Conservation (phyloP, 2,797 vertebrate species). For the Crocidura indochinensis region DNA sequence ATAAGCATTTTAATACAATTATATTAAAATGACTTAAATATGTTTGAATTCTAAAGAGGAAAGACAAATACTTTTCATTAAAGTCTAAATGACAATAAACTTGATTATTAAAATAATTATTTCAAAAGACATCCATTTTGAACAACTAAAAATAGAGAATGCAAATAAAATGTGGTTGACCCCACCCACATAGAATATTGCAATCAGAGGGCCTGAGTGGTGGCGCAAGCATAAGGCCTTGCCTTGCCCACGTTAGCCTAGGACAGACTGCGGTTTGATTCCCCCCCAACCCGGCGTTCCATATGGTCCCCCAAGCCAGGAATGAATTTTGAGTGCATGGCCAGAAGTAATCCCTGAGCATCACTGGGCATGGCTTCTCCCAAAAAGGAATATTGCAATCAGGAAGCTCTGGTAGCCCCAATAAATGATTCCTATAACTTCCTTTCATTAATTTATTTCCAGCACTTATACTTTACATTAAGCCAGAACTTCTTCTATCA, state of each 20-base stretch:
- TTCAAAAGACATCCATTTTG: not conserved
- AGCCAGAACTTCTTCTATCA: no score
- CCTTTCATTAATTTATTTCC: not conserved
- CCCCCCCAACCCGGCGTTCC: no score
- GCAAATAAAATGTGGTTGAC: not conserved
- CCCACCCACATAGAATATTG: not conserved
- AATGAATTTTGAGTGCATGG: no score
- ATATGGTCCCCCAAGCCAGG: no score
- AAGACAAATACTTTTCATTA: not conserved
- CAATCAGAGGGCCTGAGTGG: no score
- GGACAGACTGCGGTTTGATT: no score
- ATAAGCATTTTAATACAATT: slow-evolving; percentile 48
- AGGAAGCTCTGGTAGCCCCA: not conserved
- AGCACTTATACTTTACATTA: not conserved
- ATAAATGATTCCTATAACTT: not conserved
- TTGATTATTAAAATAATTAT: slow-evolving; percentile 11
- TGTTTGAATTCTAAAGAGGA: not conserved
- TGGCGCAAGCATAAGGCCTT: no score
- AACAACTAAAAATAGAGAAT: slow-evolving; percentile 11
- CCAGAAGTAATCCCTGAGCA: no score
- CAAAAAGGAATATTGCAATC: no score
- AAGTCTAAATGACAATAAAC: not conserved
- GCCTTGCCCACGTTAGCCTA: no score
- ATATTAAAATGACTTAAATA: slow-evolving; percentile 45
- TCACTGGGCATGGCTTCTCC: no score